phyloP scores from a whole-genome alignment of 1,140 invertebrate genomes.

The Halotydeus destructor region DNA sequence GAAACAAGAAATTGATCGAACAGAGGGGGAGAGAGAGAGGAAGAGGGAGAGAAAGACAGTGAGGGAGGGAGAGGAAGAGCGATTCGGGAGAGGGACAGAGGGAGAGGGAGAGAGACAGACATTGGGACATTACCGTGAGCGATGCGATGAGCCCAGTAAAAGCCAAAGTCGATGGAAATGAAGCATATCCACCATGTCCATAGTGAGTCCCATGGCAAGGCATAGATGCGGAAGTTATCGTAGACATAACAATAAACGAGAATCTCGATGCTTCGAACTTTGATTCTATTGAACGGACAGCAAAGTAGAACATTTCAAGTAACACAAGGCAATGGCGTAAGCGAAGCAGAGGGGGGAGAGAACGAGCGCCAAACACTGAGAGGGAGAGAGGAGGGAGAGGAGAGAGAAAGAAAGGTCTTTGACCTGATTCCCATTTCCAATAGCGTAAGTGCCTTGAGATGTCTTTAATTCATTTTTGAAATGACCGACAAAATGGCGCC shows the following conservation, averaged over 20 bases:
- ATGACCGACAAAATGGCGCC: no score
- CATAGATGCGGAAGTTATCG: constrained; percentile 12
- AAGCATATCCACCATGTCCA: constrained; percentile 35
- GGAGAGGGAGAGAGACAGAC: neutral
- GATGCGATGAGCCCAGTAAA: constrained; percentile 75
- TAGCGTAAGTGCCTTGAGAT: neutral
- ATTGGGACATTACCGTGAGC: constrained; percentile 44
- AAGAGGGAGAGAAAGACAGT: no score
- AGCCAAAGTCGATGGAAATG: constrained; percentile 59
- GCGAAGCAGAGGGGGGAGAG: neutral
- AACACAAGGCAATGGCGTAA: neutral
- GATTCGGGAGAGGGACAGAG: no score
- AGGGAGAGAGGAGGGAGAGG: neutral
- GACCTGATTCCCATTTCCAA: neutral
- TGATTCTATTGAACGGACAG: constrained; percentile 7
- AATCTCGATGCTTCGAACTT: constrained; percentile 15
- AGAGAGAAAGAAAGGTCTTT: neutral
- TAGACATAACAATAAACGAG: constrained; percentile 12
- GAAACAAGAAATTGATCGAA: no score
- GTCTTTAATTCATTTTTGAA: neutral
- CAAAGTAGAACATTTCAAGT: neutral
- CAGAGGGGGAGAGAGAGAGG: no score
- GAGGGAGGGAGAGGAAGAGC: no score
- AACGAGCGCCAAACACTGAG: neutral
- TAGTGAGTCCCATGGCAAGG: constrained; percentile 14